Base-by-base conservation (phyloP, 2,797 vertebrate genomes). In the Danionella dracula region DNA sequence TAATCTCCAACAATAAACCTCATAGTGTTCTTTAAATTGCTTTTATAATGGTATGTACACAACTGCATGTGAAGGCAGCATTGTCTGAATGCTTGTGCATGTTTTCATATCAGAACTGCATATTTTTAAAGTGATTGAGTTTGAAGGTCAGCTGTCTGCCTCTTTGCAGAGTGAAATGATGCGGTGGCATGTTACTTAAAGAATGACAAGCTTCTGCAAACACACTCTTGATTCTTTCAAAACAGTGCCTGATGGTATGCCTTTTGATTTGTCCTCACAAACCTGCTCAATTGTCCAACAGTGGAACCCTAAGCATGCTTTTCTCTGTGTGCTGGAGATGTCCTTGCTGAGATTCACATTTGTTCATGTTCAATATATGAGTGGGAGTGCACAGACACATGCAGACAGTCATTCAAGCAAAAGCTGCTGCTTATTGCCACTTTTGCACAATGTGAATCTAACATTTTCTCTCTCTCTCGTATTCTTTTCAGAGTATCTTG, bases 401-500 rank as follows among this genome's bases (percentile, higher is more conserved):
- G 41, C 19, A 57, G n/a, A 60, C n/a, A 66, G 34, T 35, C 48
- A 59, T 11, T 34, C 15, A 60, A 34, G 42, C 23, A 40, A 21
- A 57, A 59, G 19, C 57, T 48, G 5, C 9, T 15, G 35, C 17
- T 29, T 27, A 46, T 55, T 1, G 4, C 53, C 6, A 50, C 27
- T 38, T 40, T 41, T 45, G 45, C 44, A 64, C 34, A 46, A 65
- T 49, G 37, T 48, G 17, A 54, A 71, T 16, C 42, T 34, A 44
- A 12, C 38, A 10, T 31, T 53, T 23, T 49, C 42, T 71, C 17
- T 54, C 6, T 29, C 12, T 56, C 10, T 57, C 9, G 66, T 10
- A 15, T 73, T 41, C 75, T 53, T 68, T 62, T 51, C 73, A 93
- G 92, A 92, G 74, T 58, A 89, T 93, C 66, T 77, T 93, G 81